A percentile compares a stretch with the other conserved stretches of the same genome.
phyloP scores from a whole-genome alignment of 2,113 vertebrate species.

The Macroglossus sobrinus region DNA sequence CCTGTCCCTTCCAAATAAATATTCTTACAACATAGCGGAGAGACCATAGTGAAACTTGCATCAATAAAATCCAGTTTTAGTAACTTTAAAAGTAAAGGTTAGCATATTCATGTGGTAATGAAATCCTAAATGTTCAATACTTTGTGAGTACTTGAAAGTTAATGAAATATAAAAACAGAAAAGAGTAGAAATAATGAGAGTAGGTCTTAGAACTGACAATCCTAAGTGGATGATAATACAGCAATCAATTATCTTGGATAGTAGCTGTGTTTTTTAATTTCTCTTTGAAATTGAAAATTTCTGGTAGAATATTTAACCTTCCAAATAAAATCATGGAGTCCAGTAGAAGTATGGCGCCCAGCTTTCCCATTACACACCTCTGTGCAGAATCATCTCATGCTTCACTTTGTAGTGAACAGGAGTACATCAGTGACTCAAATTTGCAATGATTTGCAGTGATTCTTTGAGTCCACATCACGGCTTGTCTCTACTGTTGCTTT shows the following conservation, averaged over 20 bases:
- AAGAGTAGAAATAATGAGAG: background rate
- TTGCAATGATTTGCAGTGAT: background rate
- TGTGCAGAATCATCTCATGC: fast-evolving
- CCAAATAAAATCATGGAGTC: background rate
- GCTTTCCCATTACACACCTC: background rate
- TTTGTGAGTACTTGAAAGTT: background rate
- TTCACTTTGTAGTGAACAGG: background rate
- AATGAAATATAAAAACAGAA: background rate
- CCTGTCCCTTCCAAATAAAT: background rate
- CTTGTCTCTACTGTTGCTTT: background rate
- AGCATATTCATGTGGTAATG: background rate
- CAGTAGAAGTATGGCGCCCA: background rate
- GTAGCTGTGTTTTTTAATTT: background rate
- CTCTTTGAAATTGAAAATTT: background rate
- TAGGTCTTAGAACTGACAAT: background rate
- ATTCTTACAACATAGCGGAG: background rate
- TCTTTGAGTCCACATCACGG: background rate
- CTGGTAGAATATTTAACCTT: background rate
- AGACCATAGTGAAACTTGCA: background rate
- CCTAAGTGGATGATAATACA: background rate
- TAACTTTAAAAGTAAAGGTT: slow-evolving; percentile 32
- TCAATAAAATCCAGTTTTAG: background rate
- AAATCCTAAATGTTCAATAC: background rate
- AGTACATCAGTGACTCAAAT: background rate
- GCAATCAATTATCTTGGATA: background rate